These are phyloP conservation scores for Frankliniella fusca DNA, from an alignment of 2,888 invertebrate genomes.

Conservation along the genomic window DNA sequence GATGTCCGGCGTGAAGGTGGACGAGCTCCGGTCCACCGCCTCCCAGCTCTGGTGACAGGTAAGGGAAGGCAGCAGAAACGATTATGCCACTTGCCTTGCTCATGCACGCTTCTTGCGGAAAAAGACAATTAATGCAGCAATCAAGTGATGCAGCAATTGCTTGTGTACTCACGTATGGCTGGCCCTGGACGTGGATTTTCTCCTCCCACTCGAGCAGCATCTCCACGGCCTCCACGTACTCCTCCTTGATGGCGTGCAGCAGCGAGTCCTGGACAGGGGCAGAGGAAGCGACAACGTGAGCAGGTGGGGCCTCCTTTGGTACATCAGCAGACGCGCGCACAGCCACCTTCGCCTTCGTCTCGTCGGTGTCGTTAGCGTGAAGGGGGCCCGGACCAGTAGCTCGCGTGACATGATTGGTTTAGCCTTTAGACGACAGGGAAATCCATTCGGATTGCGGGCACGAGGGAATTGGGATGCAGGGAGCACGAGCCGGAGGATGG, in stretches of 20 bases:
- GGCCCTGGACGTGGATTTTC: conserved; percentile 66
- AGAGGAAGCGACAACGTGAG: not conserved
- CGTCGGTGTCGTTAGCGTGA: no score
- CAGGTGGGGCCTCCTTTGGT: not conserved
- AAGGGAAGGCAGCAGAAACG: conserved; percentile 1
- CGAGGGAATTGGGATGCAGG: not conserved
- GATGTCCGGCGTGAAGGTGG: conserved; percentile 89
- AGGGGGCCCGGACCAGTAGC: no score
- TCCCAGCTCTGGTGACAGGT: conserved; percentile 70
- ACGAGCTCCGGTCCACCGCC: conserved; percentile 69
- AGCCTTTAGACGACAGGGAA: no score
- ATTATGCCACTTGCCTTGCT: not conserved
- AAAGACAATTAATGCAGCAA: no score
- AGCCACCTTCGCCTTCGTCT: no score
- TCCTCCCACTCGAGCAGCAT: conserved; percentile 87
- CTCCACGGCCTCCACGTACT: conserved; percentile 97
- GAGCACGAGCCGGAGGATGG: not conserved
- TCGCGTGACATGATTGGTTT: no score
- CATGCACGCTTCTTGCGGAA: not conserved
- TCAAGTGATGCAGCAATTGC: not conserved
- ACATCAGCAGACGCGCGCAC: no score
- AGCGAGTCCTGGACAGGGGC: conserved; percentile 65
- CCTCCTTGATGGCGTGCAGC: conserved; percentile 94
- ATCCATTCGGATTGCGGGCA: no score
- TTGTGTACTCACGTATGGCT: conserved; percentile 65